Evolutionary conservation across 2,888 invertebrate species (phyloP), one percentile per base, ranked within the genome.

Genomic region (Cryptophagus acutangulus): DNA sequence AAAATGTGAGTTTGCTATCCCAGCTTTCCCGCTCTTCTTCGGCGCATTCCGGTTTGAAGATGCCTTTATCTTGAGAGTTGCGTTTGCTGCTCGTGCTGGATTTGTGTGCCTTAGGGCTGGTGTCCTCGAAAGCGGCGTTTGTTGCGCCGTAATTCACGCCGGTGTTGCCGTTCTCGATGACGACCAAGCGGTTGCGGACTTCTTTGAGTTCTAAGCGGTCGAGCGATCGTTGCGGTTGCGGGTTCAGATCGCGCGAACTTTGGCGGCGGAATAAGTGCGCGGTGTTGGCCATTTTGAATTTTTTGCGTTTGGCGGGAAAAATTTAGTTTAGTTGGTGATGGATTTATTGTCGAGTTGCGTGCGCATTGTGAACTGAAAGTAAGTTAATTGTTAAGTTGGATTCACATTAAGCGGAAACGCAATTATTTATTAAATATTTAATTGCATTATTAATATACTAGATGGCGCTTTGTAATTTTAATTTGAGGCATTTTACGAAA

Each of bases 1-100:
- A 75, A 66, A 93, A 94, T 35, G 93, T 93, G 41, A 93, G 72
- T 69, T 92, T 92, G 67, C 86, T 90, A 67, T 92, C 92, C 92
- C 92, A 93, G 33, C 88, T 88, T 67, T 92, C 92, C 29, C 92
- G 73, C 54, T 87, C 88, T 51, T 82, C 87, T 43, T 60, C 61
- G 2, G 40, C 60, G 18, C 55, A 51, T 40, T 61, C 61, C 1
- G 61, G 82, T 48, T 81, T 81, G 48, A 82, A 77, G 13, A 71
- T 76, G 1, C 73, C 78, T 54, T 78, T 79, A 57, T 61, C 73
- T 65, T 59, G 17, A 2, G 29, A 29, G 8, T 10, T 10, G 4
- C 31, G 31, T 62, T 82, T 82, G 58, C 79, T 80, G 41, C 75
- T 75, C 25, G 47, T 50, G 4, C 51, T 43, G 71, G 65, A 64